These are phyloP conservation scores for Panulirus ornatus DNA, from an alignment of 1,140 invertebrate species.

Conservation along the genomic window DNA sequence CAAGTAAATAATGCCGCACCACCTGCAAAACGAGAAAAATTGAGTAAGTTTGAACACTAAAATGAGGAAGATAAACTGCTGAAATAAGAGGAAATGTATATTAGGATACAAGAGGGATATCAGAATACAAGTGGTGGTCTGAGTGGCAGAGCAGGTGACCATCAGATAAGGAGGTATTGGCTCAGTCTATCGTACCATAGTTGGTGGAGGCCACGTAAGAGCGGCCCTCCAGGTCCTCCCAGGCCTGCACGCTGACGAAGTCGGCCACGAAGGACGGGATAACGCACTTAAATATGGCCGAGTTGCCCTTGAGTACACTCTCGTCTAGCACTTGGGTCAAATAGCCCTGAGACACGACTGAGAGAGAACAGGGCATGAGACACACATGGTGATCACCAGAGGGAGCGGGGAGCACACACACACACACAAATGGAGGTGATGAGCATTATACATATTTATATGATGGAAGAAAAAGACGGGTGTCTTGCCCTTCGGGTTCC, in stretches of 20 bases:
- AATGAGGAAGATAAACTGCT: too few relatives aligned
- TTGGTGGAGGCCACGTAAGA: conserved; percentile 39
- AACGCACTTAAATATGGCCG: conserved; percentile 78
- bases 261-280: conserved; percentile 76
- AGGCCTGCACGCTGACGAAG: conserved; percentile 75
- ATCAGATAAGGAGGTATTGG: too few relatives aligned
- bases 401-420: neutral
- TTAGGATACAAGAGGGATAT: too few relatives aligned
- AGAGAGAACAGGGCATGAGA: neutral
- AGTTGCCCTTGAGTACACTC: conserved; percentile 79
- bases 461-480: too few relatives aligned
- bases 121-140: too few relatives aligned
- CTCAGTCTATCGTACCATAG: conserved; percentile 43
- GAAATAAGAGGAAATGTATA: too few relatives aligned
- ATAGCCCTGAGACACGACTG: conserved; percentile 72
- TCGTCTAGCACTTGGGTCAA: conserved; percentile 78
- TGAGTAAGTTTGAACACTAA: too few relatives aligned
- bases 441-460: too few relatives aligned
- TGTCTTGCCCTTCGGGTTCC: too few relatives aligned
- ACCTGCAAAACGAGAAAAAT: too few relatives aligned
- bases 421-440: neutral
- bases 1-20: too few relatives aligned
- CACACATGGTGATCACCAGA: neutral
- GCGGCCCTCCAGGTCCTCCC: conserved; percentile 47
- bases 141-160: too few relatives aligned